Conservation (phyloP, 2,888 invertebrate species). For the Amblyjoppa proteus region DNA sequence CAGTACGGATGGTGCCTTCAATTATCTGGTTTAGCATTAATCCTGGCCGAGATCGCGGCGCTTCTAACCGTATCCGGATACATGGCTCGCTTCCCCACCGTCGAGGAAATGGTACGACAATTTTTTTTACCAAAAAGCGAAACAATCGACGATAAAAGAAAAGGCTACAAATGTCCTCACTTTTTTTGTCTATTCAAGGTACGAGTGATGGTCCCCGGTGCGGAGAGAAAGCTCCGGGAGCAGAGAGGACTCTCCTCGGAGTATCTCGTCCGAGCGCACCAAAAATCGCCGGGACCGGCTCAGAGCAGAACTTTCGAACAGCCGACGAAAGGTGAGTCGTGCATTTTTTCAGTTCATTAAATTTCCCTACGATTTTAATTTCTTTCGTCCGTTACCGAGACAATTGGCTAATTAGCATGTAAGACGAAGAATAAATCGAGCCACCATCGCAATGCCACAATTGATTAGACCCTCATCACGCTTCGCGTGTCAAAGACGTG, state of each 20-base stretch:
- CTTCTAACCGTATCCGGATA: constrained; percentile 87
- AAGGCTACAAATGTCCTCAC: background rate
- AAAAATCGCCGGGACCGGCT: constrained; percentile 81
- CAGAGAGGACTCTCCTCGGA: constrained; percentile 86
- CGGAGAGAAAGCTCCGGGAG: constrained; percentile 87
- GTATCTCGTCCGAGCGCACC: constrained; percentile 85
- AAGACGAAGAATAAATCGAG: constrained; percentile 1
- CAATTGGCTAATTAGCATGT: background rate
- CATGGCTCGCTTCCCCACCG: constrained; percentile 87
- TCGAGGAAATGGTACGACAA: constrained; percentile 87
- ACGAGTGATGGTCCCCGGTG: constrained; percentile 88
- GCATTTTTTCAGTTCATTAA: background rate
- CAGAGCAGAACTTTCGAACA: constrained; percentile 80
- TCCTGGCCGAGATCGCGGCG: constrained; percentile 87
- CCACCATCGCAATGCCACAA: background rate
- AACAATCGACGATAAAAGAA: background rate
- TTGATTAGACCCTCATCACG: constrained; percentile 24
- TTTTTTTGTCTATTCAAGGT: constrained; percentile 79
- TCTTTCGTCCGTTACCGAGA: background rate
- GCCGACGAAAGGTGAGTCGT: constrained; percentile 78
- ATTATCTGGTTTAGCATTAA: constrained; percentile 87
- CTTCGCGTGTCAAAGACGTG: constrained; percentile 64
- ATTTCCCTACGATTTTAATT: background rate
- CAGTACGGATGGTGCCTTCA: constrained; percentile 89
- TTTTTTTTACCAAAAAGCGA: background rate